Evolutionary conservation across 2,797 vertebrate species (phyloP).

Genomic region (Sebastes itinus): DNA sequence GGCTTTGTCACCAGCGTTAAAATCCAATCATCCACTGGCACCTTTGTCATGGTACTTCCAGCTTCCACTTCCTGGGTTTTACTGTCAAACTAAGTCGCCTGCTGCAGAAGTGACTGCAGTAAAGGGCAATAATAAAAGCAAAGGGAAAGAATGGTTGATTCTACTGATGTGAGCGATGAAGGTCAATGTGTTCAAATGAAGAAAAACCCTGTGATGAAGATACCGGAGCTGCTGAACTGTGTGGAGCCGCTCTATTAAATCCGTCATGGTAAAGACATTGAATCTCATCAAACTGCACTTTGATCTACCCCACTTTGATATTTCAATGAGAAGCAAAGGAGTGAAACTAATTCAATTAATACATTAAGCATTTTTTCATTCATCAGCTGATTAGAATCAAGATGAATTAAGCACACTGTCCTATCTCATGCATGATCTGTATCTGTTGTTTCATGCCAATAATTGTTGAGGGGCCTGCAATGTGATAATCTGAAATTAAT

Average conservation of each 20-base stretch:
- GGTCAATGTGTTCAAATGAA: constrained; percentile 54
- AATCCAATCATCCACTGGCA: constrained; percentile 66
- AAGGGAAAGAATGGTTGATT: constrained; percentile 3
- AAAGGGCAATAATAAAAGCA: constrained; percentile 25
- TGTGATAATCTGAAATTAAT: constrained; percentile 63
- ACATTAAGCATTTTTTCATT: constrained; percentile 71
- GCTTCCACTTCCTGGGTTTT: constrained; percentile 32
- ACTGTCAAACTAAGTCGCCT: constrained; percentile 27
- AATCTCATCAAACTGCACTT: constrained; percentile 58
- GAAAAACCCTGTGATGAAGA: constrained; percentile 32
- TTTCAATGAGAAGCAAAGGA: constrained; percentile 57
- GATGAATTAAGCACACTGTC: constrained; percentile 52
- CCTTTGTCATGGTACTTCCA: constrained; percentile 46
- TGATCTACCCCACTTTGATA: constrained; percentile 59
- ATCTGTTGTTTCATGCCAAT: constrained; percentile 57
- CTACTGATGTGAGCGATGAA: constrained; percentile 30
- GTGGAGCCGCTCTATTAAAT: constrained; percentile 42
- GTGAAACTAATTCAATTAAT: constrained; percentile 73
- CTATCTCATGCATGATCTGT: constrained; percentile 50
- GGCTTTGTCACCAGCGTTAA: constrained; percentile 58
- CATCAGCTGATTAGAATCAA: constrained; percentile 65
- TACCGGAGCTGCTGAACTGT: constrained; percentile 20
- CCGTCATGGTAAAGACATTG: constrained; percentile 43
- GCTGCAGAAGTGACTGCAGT: constrained; percentile 7
- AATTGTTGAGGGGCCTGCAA: constrained; percentile 51